Evolutionary conservation across 2,113 vertebrate genomes (phyloP), one percentile per base, ranked within the genome.

Genomic region (Trochalopteron elliotii): DNA sequence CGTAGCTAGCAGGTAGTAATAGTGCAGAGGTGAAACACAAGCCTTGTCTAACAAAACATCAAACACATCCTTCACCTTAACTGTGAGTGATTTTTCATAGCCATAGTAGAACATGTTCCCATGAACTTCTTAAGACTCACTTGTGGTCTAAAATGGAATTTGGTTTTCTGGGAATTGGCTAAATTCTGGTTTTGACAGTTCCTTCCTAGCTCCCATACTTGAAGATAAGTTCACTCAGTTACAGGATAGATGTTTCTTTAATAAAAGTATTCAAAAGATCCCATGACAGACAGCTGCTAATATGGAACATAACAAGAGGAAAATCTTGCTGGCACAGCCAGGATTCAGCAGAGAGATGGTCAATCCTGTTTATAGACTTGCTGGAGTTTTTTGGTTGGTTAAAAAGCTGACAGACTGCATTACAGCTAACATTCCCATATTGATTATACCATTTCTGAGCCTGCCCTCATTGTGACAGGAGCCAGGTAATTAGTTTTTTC

Each of bases 371-470:
- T 98, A 98, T 98, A 98, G 98, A 98, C 98, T 98, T 96, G 96
- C 97, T 98, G 95, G 98, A 98, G 97, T 94, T 98, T 98, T 98
- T 98, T 98, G 97, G 98, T 98, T 98, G 87, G 98, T 98, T 99
- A 98, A 98, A 99, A 99, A 98, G 98, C 98, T 98, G 98, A 98
- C 98, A 99, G 98, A 98, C 98, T 99, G 96, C 98, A 98, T 99
- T 99, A 99, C 97, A 91, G 96, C 88, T 97, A 99, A 98, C 98
- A 98, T 98, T 98, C 98, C 94, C 94, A 94, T 99, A 99, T 99
- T 99, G 99, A 99, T 99, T 99, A 99, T 98, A 98, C 98, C 97
- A 98, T 98, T 98, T 98, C 98, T 97, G 96, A 97, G 97, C 94
- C 97, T 98, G 98, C 97, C 97, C 98, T 99, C 94, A 90, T 91